Conservation (phyloP, 2,797 vertebrate species). For the Otolemur crassicaudatus region DNA sequence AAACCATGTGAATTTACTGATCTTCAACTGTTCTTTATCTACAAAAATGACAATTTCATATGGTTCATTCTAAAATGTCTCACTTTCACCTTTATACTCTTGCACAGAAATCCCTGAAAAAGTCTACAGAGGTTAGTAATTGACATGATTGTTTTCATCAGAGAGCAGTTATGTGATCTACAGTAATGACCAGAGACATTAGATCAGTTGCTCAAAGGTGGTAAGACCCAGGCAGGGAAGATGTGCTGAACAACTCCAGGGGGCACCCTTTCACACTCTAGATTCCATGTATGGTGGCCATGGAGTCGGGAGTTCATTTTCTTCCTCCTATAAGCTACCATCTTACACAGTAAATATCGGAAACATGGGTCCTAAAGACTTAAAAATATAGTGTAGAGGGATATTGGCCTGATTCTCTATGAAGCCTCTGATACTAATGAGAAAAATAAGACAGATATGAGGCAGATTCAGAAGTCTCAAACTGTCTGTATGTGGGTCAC, state of each 20-base stretch:
- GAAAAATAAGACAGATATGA: neutral
- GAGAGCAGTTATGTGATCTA: conserved; percentile 75
- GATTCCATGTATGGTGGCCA: neutral
- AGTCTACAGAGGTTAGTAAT: conserved; percentile 76
- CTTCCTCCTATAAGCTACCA: neutral
- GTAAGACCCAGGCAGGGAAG: neutral
- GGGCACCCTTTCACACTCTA: neutral
- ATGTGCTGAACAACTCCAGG: neutral
- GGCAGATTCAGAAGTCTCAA: neutral
- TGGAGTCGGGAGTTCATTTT: neutral
- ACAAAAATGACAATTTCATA: neutral
- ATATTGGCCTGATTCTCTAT: neutral
- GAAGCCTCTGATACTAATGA: neutral
- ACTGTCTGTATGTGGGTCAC: neutral
- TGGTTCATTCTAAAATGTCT: conserved; percentile 7
- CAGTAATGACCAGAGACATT: conserved; percentile 54
- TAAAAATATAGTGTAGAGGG: neutral
- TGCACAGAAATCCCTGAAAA: conserved; percentile 74
- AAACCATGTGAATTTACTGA: neutral
- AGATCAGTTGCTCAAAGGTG: neutral
- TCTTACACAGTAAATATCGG: neutral
- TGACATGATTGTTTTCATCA: conserved; percentile 78
- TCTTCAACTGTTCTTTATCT: neutral
- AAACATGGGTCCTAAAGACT: neutral
- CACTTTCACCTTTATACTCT: conserved; percentile 65